phyloP scores from a whole-genome alignment of 1,140 invertebrate genomes.

The Drosophila bipectinata region DNA sequence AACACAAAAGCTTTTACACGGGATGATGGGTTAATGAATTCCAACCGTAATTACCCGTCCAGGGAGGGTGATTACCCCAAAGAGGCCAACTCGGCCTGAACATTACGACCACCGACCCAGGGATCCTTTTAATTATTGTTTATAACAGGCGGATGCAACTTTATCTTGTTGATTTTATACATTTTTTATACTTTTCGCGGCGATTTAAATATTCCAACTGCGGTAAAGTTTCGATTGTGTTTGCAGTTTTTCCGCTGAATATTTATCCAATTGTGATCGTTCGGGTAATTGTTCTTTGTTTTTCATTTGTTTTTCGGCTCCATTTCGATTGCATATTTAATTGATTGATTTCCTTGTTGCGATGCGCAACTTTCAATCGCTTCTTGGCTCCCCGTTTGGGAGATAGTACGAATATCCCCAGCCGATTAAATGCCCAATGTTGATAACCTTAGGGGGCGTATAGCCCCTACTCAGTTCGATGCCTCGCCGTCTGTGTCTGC shows the following conservation, averaged over 20 bases:
- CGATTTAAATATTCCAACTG: constrained; percentile 66
- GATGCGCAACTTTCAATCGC: neutral
- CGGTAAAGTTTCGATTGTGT: constrained; percentile 69
- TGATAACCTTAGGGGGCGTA: constrained; percentile 33
- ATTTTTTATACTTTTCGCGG: constrained; percentile 14
- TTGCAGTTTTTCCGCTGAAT: constrained; percentile 57
- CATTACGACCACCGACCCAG: constrained; percentile 40
- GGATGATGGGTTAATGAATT: constrained; percentile 66
- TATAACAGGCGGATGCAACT: constrained; percentile 70
- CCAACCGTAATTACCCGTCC: constrained; percentile 53
- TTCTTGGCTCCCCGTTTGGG: neutral
- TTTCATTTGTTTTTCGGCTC: constrained; percentile 47
- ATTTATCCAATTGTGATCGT: constrained; percentile 68
- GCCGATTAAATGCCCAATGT: constrained; percentile 14
- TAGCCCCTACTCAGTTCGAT: constrained; percentile 24
- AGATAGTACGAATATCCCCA: neutral
- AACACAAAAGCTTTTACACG: neutral
- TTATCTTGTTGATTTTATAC: constrained; percentile 54
- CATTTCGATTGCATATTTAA: constrained; percentile 70
- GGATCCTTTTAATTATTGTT: constrained; percentile 80
- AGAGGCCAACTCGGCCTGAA: constrained; percentile 18
- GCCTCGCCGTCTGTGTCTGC: constrained; percentile 55
- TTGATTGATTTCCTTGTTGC: constrained; percentile 49
- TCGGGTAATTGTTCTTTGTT: constrained; percentile 60
- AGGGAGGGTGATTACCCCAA: constrained; percentile 26